Evolutionary conservation across 2,113 vertebrate species (phyloP), one percentile per base, ranked within the genome.

Genomic region (Entelurus aequoreus): DNA sequence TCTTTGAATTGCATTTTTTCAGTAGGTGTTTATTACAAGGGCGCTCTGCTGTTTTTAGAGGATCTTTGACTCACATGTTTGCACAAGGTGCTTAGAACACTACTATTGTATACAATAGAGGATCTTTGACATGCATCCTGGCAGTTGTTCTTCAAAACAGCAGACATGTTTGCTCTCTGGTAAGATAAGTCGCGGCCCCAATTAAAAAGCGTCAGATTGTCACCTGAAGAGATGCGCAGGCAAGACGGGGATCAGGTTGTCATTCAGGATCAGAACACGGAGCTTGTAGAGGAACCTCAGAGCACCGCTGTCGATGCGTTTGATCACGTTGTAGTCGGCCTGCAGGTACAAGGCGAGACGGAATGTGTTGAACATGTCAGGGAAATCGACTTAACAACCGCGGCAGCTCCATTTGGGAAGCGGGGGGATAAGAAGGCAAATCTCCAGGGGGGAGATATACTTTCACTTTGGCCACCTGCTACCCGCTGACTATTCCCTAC

Each of bases 241-340:
- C 76, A 99, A 90, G 82, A 93, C 85, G 19, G 95, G 97, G 63
- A 99, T 98, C 66, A 99, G 93, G 90, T 99, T 99, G 89, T 99
- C 96, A 62, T 99, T 99, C 76, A 99, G 90, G 78, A 99, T 99
- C 74, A 99, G 91, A 83, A 99, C 96, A 55, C 95, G 92, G 73
- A 99, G 87, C 86, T 97, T 98, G 67, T 93, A 94, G 44, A 99
- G 91, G 84, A 97, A 96, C 81, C 94, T 88, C 85, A 99, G 96
- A 19, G 94, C 95, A 38, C 96, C 97, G 8, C 93, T 97, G 86
- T 99, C 97, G 65, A 99, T 98, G 55, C 93, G 86, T 82, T 96
- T 97, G 81, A 99, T 97, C 79, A 99, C 92, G 35, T 99, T 99
- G 88, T 98, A 99, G 92, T 99, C 97, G 67, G 96, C 95, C 90